Percentiles rank a stretch among this genome's conserved stretches.
phyloP scores from a whole-genome alignment of 2,888 invertebrate species.

The Trachelus tabidus region DNA sequence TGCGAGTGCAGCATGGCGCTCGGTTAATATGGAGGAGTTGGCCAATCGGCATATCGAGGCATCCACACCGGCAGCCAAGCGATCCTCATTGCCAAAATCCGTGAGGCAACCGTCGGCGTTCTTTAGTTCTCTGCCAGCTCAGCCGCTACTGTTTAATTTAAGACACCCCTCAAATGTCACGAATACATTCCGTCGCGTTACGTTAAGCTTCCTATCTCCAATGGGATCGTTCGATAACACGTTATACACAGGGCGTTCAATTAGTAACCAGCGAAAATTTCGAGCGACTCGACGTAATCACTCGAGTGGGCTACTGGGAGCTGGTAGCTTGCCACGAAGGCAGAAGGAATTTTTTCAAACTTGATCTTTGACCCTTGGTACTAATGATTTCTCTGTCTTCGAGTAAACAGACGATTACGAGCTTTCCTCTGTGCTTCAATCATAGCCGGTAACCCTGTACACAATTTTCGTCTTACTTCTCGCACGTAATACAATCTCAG shows the following conservation, averaged over 20 bases:
- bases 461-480: not conserved
- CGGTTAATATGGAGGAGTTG: not conserved
- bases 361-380: not conserved
- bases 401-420: not conserved
- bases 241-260: not conserved
- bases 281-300: not conserved
- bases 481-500: not conserved
- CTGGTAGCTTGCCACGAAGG: not conserved
- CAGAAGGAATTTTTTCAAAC: too few species aligned
- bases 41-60: slow-evolving; percentile 8
- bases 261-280: not conserved
- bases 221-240: not conserved
- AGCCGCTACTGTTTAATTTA: slow-evolving; percentile 56
- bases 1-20: not conserved
- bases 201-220: not conserved
- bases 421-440: not conserved
- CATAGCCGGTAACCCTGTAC: not conserved
- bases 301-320: not conserved
- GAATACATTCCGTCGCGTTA: slow-evolving; percentile 49
- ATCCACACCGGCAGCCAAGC: slow-evolving; percentile 17
- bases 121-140: slow-evolving; percentile 48
- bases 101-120: slow-evolving; percentile 53
- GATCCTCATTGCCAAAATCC: slow-evolving; percentile 41
- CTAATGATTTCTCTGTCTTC: not conserved
- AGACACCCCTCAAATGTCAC: slow-evolving; percentile 63